phyloP scores from a whole-genome alignment of 2,113 vertebrate genomes.

The Prinia subflava region DNA sequence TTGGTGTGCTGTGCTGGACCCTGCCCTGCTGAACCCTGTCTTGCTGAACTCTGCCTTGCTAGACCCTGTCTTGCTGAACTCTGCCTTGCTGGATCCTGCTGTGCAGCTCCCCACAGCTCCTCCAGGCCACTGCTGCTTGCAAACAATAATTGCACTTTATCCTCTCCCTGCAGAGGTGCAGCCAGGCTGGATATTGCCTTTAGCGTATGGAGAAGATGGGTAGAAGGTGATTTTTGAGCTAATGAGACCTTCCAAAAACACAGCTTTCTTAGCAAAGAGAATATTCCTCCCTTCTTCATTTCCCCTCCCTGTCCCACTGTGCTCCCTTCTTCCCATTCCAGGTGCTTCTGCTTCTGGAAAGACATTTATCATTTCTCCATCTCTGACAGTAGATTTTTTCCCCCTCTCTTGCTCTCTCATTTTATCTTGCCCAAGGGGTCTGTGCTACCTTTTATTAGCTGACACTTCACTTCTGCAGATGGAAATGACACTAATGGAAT shows the following conservation, averaged over 20 bases:
- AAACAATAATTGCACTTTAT: not conserved
- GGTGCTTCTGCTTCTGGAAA: slow-evolving; percentile 38
- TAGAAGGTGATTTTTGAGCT: not conserved
- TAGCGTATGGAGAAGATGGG: not conserved
- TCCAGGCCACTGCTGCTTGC: not conserved
- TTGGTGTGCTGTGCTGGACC: accelerated
- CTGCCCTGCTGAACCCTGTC: not conserved
- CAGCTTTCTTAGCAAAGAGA: not conserved
- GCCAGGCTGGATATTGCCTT: not conserved
- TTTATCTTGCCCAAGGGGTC: slow-evolving; percentile 64
- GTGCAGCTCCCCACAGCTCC: accelerated
- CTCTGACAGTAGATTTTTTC: not conserved
- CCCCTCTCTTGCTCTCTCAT: not conserved
- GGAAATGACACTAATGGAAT: slow-evolving; percentile 63
- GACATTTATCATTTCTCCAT: slow-evolving; percentile 59
- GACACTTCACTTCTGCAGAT: slow-evolving; percentile 63
- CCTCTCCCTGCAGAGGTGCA: not conserved
- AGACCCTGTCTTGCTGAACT: not conserved
- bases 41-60: not conserved
- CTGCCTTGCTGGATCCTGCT: not conserved
- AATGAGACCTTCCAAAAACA: not conserved
- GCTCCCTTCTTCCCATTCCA: slow-evolving; percentile 9
- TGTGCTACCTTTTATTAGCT: slow-evolving; percentile 67
- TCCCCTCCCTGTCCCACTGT: not conserved
- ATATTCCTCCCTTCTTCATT: not conserved